Evolutionary conservation across 2,113 vertebrate species (phyloP).

Genomic region (Corvus hawaiiensis): DNA sequence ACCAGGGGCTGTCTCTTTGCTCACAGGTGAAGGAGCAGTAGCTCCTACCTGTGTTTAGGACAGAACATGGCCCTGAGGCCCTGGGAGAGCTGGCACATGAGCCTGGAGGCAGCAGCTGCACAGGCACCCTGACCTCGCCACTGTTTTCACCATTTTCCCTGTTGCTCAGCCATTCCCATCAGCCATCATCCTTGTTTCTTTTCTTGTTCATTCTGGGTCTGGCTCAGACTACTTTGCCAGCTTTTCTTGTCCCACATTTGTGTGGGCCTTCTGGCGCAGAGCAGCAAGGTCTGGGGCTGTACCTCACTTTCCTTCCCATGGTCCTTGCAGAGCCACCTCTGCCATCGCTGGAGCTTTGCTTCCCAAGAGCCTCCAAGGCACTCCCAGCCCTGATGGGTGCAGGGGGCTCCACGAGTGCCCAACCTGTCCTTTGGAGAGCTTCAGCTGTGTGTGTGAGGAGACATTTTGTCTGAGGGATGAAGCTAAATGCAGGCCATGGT

Average conservation of each 20-base stretch:
- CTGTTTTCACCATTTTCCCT: neutral
- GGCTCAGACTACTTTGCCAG: neutral
- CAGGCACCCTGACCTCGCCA: fast-evolving
- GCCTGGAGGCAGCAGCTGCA: neutral
- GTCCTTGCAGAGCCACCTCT: neutral
- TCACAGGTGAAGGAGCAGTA: neutral
- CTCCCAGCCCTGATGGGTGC: fast-evolving
- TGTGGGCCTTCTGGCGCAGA: neutral
- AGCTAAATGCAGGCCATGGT: neutral
- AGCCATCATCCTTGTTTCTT: neutral
- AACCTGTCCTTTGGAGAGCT: neutral
- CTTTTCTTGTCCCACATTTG: neutral
- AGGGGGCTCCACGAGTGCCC: neutral
- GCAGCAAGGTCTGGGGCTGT: neutral
- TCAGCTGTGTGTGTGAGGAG: neutral
- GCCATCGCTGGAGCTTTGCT: neutral
- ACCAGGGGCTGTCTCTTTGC: neutral
- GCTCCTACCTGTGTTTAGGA: neutral
- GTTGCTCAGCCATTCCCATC: neutral
- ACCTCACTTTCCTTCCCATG: neutral
- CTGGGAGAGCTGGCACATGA: fast-evolving
- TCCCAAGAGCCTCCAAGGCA: neutral
- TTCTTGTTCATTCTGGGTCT: neutral
- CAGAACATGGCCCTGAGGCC: neutral
- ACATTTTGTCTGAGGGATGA: neutral